phyloP scores from a whole-genome alignment of 2,888 invertebrate species.

The Stictocephala bisonia region DNA sequence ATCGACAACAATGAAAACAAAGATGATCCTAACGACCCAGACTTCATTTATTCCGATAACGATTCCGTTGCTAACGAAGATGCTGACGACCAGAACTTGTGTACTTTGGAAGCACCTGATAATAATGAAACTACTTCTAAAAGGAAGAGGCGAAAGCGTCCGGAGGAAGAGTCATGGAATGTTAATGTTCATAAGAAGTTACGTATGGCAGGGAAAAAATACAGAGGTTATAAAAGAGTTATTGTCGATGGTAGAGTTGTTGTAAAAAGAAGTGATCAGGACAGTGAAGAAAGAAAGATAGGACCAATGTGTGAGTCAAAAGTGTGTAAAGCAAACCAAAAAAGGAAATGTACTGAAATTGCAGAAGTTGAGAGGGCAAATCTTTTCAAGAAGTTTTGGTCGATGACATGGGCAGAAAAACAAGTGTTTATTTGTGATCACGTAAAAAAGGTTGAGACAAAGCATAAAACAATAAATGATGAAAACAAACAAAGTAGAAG shows the following conservation, averaged over 20 bases:
- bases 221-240: slow-evolving; percentile 8
- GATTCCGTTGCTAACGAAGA: too few relatives aligned
- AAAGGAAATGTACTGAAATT: slow-evolving; percentile 18
- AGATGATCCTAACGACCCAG: too few relatives aligned
- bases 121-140: neutral
- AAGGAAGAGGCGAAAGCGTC: neutral
- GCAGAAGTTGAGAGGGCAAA: neutral
- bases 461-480: too few relatives aligned
- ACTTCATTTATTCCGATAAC: too few relatives aligned
- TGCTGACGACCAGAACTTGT: neutral
- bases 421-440: too few relatives aligned
- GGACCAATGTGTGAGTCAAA: neutral
- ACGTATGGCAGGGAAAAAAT: slow-evolving; percentile 29
- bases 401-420: neutral
- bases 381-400: neutral
- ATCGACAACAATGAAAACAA: too few relatives aligned
- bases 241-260: neutral
- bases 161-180: slow-evolving; percentile 4
- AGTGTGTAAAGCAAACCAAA: slow-evolving; percentile 10
- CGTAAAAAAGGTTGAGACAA: neutral
- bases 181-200: slow-evolving; percentile 17
- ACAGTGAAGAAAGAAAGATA: neutral
- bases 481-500: slow-evolving; percentile 10
- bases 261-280: neutral
- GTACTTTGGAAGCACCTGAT: neutral